These are phyloP conservation scores for Peromyscus maniculatus DNA, from an alignment of 2,113 vertebrate genomes.

Conservation along the genomic window DNA sequence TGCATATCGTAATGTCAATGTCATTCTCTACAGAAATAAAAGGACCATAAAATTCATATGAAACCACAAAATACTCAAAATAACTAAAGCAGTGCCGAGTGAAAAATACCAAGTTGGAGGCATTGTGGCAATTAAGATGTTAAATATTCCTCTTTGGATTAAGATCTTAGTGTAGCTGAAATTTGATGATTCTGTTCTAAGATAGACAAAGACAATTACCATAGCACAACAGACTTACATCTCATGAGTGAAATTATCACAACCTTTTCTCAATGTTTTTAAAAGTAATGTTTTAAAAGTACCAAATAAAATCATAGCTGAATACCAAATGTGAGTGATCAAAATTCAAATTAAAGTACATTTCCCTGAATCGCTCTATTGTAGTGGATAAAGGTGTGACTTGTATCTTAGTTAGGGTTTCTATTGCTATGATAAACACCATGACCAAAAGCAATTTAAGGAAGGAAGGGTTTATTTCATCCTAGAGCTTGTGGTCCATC, in stretches of 20 bases:
- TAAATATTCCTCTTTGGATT: slow-evolving; percentile 8
- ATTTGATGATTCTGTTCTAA: neutral
- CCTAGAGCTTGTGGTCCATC: neutral
- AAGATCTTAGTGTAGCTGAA: neutral
- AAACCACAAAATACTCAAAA: neutral
- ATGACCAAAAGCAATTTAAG: neutral
- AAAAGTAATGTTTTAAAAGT: slow-evolving; percentile 4
- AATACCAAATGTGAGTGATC: slow-evolving; percentile 46
- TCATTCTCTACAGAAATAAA: neutral
- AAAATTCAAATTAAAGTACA: slow-evolving; percentile 42
- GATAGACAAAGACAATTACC: neutral
- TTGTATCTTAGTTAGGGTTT: neutral
- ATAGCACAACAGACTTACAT: neutral
- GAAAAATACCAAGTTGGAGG: neutral
- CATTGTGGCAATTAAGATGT: neutral
- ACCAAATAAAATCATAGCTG: neutral
- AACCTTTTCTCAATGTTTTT: slow-evolving; percentile 36
- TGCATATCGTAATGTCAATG: neutral
- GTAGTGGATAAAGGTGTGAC: no score
- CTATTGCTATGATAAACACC: neutral
- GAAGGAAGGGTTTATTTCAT: neutral
- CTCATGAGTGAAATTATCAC: slow-evolving; percentile 15
- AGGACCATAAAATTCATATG: neutral
- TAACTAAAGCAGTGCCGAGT: neutral
- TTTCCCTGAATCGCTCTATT: neutral